phyloP scores from a whole-genome alignment of 2,113 vertebrate genomes.

The Pelodiscus sinensis region DNA sequence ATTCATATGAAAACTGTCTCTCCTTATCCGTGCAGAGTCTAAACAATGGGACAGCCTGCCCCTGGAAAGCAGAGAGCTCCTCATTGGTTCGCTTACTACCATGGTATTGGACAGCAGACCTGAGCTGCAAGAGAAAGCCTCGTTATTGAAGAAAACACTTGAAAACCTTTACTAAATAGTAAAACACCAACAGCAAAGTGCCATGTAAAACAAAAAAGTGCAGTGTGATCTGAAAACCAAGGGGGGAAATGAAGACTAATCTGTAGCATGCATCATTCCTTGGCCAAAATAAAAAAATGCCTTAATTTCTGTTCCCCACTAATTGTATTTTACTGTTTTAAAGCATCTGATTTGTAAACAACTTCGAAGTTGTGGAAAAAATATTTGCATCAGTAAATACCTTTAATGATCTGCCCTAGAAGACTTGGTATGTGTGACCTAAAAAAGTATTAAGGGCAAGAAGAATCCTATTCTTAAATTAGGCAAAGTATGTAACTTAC shows the following conservation, averaged over 20 bases:
- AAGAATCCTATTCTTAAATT: background rate
- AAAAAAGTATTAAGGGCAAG: background rate
- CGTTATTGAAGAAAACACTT: constrained; percentile 90
- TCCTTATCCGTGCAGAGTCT: constrained; percentile 79
- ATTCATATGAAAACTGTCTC: background rate
- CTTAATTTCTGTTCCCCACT: constrained; percentile 80
- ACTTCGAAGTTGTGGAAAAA: background rate
- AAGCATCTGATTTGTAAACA: constrained; percentile 24
- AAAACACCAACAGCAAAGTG: constrained; percentile 72
- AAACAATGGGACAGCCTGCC: constrained; percentile 91
- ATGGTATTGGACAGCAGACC: constrained; percentile 92
- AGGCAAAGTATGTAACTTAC: constrained; percentile 33
- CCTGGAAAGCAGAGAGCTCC: constrained; percentile 85
- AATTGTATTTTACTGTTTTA: constrained; percentile 70
- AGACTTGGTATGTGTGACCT: constrained; percentile 24
- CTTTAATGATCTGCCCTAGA: constrained; percentile 37
- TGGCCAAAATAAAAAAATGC: constrained; percentile 84
- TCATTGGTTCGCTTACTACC: constrained; percentile 88
- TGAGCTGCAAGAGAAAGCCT: constrained; percentile 91
- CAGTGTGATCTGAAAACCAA: constrained; percentile 76
- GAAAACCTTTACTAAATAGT: constrained; percentile 79
- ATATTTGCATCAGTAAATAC: constrained; percentile 39
- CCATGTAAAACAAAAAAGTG: constrained; percentile 77
- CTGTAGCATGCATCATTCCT: constrained; percentile 86
- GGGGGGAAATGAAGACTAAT: constrained; percentile 75